phyloP scores from a whole-genome alignment of 2,888 invertebrate genomes.

The Gandaritis pyraliata region DNA sequence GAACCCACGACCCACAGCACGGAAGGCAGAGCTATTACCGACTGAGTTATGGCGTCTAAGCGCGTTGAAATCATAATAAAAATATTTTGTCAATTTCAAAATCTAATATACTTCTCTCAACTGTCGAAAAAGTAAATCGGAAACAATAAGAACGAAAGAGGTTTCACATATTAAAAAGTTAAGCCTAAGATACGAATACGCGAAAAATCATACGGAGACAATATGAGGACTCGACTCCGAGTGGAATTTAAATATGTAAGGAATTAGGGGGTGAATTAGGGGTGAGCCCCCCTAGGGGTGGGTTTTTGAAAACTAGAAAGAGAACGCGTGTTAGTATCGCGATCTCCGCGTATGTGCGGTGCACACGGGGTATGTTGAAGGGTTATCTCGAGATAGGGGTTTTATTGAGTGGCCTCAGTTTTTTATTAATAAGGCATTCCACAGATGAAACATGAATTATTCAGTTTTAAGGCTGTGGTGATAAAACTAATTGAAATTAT shows the following conservation, averaged over 20 bases:
- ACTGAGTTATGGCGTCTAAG: too few species aligned
- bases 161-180: constrained; percentile 42
- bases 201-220: constrained; percentile 75
- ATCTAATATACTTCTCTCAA: background rate
- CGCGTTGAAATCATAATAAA: too few species aligned
- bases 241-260: constrained; percentile 85
- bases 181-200: constrained; percentile 48
- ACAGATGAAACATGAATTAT: too few species aligned
- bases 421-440: too few species aligned
- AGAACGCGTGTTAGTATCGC: constrained; percentile 83
- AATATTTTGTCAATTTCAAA: too few species aligned
- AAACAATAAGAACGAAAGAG: constrained; percentile 24
- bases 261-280: constrained; percentile 76
- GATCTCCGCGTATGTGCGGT: constrained; percentile 62
- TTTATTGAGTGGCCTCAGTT: background rate
- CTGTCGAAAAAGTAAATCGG: constrained; percentile 21
- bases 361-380: constrained; percentile 47
- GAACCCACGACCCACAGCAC: too few species aligned
- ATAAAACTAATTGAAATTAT: too few species aligned
- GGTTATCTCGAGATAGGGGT: constrained; percentile 59
- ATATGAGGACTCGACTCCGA: constrained; percentile 78
- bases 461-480: too few species aligned
- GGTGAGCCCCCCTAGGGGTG: constrained; percentile 45
- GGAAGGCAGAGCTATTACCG: too few species aligned
- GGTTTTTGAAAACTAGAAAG: constrained; percentile 84